phyloP scores from a whole-genome alignment of 2,888 invertebrate genomes.

The Phanerotoma sp. region DNA sequence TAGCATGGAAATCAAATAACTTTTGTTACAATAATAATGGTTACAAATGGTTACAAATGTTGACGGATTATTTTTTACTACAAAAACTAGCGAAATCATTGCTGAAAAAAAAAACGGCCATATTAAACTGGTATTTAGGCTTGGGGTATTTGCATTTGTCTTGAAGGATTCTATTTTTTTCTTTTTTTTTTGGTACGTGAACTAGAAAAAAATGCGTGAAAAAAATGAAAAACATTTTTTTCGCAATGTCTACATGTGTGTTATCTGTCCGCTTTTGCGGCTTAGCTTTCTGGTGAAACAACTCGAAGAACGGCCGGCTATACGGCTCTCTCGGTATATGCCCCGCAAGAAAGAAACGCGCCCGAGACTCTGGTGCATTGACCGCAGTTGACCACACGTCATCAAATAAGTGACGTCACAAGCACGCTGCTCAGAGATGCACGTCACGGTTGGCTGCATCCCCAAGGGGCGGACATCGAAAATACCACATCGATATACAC shows the following conservation, averaged over 20 bases:
- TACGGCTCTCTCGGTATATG: conserved; percentile 28
- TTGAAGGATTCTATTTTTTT: too few relatives aligned
- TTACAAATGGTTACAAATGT: too few relatives aligned
- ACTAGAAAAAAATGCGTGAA: too few relatives aligned
- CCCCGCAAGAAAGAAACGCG: conserved; percentile 46
- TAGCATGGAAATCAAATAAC: too few relatives aligned
- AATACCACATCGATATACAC: conserved; percentile 6
- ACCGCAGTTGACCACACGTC: conserved; percentile 58
- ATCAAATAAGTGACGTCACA: conserved; percentile 56
- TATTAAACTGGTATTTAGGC: too few relatives aligned
- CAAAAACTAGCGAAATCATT: too few relatives aligned
- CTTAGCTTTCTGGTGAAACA: conserved; percentile 7
- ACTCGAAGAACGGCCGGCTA: conserved; percentile 1
- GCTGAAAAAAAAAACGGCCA: too few relatives aligned
- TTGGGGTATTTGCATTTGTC: too few relatives aligned
- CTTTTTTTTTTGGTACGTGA: too few relatives aligned
- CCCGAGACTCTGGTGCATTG: conserved; percentile 51
- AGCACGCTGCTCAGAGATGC: conserved; percentile 35
- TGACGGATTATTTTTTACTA: too few relatives aligned
- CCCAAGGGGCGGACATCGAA: conserved; percentile 25
- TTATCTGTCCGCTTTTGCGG: conserved; percentile 2
- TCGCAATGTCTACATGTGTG: not conserved
- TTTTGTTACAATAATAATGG: too few relatives aligned
- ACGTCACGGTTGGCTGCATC: conserved; percentile 45
- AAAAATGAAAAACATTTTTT: too few relatives aligned